Conservation (phyloP, 2,113 vertebrate genomes). For the Regulus satrapa region DNA sequence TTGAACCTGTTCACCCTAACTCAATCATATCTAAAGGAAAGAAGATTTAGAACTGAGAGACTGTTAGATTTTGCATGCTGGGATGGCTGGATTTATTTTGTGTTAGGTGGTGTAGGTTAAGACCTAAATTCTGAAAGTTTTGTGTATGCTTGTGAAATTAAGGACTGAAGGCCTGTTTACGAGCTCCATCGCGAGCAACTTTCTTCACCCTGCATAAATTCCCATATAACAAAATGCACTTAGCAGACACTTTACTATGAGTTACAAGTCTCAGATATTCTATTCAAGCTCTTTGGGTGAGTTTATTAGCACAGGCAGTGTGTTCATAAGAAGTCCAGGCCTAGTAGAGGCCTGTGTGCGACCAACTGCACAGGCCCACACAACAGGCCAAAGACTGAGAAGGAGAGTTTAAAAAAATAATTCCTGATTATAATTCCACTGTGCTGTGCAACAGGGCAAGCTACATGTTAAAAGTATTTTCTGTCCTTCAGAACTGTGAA, state of each 20-base stretch:
- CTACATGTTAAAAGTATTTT: background rate
- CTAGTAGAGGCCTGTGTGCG: background rate
- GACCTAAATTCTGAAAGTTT: background rate
- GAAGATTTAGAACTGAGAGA: background rate
- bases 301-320: background rate
- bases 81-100: background rate
- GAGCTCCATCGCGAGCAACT: background rate
- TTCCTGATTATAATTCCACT: background rate
- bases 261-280: background rate
- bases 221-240: background rate
- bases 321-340: background rate
- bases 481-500: background rate
- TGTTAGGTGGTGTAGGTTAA: background rate
- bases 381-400: background rate
- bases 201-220: too few relatives aligned
- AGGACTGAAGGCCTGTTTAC: background rate
- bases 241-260: background rate
- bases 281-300: background rate
- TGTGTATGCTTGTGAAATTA: background rate
- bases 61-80: background rate
- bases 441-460: background rate
- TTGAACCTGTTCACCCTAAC: background rate
- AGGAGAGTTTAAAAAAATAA: background rate
- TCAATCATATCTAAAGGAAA: background rate
- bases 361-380: rapidly evolving